phyloP scores from a whole-genome alignment of 2,888 invertebrate genomes.

The Drosophila suboccidentalis region DNA sequence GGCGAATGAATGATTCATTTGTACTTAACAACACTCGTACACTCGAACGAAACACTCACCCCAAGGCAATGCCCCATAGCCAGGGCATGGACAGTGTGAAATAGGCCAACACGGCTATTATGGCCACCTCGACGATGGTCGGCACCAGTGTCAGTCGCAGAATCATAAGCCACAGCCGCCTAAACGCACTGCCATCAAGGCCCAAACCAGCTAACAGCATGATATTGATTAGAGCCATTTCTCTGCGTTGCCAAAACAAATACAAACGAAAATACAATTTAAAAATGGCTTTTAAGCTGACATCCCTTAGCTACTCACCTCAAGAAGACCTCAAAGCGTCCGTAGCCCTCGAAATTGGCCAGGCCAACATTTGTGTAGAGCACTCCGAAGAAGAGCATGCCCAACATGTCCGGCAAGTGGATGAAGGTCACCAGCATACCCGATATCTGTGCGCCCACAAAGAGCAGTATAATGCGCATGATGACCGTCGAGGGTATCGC shows the following conservation, averaged over 20 bases:
- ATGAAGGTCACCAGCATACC: slow-evolving; percentile 83
- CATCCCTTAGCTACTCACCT: slow-evolving; percentile 82
- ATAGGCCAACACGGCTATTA: slow-evolving; percentile 86
- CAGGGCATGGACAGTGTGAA: slow-evolving; percentile 88
- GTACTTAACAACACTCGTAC: not conserved
- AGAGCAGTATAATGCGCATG: slow-evolving; percentile 84
- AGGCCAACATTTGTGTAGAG: slow-evolving; percentile 86
- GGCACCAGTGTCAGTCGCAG: slow-evolving; percentile 88
- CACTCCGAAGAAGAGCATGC: slow-evolving; percentile 88
- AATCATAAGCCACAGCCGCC: slow-evolving; percentile 87
- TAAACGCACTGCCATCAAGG: slow-evolving; percentile 87
- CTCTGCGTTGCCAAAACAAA: slow-evolving; percentile 85
- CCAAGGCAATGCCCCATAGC: slow-evolving; percentile 87
- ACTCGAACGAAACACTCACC: slow-evolving; percentile 83
- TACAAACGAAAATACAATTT: not conserved
- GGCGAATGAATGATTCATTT: slow-evolving; percentile 5
- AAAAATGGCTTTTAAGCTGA: not conserved
- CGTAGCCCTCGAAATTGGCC: slow-evolving; percentile 86
- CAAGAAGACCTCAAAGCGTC: slow-evolving; percentile 86
- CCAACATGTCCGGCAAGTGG: slow-evolving; percentile 87
- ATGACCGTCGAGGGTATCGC: slow-evolving; percentile 78
- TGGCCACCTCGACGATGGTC: slow-evolving; percentile 87
- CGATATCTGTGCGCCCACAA: slow-evolving; percentile 84
- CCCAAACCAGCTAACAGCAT: slow-evolving; percentile 89
- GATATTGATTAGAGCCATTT: slow-evolving; percentile 88